Evolutionary conservation across 1,140 invertebrate genomes (phyloP).

Genomic region (Archivesica marissinica): DNA sequence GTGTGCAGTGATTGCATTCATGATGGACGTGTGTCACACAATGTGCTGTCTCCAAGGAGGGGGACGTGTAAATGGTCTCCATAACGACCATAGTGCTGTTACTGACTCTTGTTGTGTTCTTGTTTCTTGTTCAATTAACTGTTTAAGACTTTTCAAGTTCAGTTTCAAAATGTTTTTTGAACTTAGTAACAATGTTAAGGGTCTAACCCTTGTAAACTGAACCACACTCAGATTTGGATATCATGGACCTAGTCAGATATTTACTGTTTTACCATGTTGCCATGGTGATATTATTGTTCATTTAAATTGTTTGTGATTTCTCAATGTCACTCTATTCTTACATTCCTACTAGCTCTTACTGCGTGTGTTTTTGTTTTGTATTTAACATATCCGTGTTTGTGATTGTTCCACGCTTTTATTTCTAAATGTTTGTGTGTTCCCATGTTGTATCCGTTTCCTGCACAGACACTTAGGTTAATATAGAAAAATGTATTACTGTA

Average conservation of each 20-base stretch:
- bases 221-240: neutral
- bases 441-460: neutral
- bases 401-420: neutral
- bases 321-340: neutral
- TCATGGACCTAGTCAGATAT: neutral
- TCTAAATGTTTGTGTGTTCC: neutral
- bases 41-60: neutral
- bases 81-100: neutral
- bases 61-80: neutral
- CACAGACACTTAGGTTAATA: neutral
- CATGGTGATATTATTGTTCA: neutral
- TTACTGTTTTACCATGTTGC: neutral
- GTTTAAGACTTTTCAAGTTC: neutral
- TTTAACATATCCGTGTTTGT: neutral
- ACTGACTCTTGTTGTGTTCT: neutral
- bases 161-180: neutral
- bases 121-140: too few species aligned
- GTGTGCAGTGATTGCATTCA: neutral
- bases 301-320: neutral
- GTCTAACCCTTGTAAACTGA: neutral
- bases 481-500: neutral
- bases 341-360: slow-evolving; percentile 12
- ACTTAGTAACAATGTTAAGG: neutral
- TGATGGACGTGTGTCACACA: neutral
- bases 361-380: neutral